Conservation (phyloP, 2,113 vertebrate genomes). For the Vulpes vulpes region DNA sequence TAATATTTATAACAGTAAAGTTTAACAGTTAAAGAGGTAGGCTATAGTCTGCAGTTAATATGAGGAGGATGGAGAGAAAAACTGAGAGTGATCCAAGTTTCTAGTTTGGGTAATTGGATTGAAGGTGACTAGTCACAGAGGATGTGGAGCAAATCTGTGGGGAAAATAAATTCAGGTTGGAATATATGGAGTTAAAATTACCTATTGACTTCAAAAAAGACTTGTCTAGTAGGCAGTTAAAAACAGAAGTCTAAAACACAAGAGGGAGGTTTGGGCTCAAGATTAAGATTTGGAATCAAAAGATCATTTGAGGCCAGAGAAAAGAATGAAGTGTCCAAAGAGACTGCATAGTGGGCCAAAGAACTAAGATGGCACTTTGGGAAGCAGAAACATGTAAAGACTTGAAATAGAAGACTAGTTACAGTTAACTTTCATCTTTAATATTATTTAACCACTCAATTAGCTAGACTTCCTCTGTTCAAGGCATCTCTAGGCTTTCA, state of each 20-base stretch:
- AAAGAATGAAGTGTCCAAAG: neutral
- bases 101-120: neutral
- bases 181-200: neutral
- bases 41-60: neutral
- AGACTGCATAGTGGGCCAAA: neutral
- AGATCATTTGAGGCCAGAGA: neutral
- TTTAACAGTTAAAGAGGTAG: neutral
- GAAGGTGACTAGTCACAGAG: neutral
- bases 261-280: neutral
- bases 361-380: neutral
- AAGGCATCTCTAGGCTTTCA: neutral
- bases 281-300: neutral
- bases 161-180: constrained; percentile 25
- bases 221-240: neutral
- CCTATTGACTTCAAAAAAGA: neutral
- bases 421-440: neutral
- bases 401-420: neutral
- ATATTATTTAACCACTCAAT: neutral
- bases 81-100: neutral
- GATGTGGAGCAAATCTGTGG: neutral
- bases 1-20: neutral
- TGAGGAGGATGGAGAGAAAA: neutral
- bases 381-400: neutral
- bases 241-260: constrained; percentile 47
- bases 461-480: neutral